phyloP scores from a whole-genome alignment of 1,140 invertebrate species.

The Melipona quadrifasciata region DNA sequence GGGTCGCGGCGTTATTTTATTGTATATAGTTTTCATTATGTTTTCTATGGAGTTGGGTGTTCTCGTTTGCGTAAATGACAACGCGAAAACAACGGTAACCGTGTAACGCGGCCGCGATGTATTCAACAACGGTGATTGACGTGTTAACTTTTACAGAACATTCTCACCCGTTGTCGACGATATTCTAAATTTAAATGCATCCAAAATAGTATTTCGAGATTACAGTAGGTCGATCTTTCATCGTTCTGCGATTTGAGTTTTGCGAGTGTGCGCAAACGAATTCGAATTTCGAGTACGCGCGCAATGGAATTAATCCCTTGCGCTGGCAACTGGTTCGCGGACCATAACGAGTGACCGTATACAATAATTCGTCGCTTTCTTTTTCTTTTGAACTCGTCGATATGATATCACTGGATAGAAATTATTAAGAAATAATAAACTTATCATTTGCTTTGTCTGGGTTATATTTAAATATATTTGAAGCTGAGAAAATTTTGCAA shows the following conservation, averaged over 20 bases:
- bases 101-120: neutral
- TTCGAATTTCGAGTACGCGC: neutral
- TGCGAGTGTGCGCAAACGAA: neutral
- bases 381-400: too few species aligned
- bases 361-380: too few species aligned
- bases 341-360: too few species aligned
- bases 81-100: neutral
- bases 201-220: constrained; percentile 13
- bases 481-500: too few species aligned
- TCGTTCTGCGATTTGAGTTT: neutral
- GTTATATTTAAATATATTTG: too few species aligned
- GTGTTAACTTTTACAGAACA: constrained; percentile 5
- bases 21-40: neutral
- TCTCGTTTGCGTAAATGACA: neutral
- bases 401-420: too few species aligned
- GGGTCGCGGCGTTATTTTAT: neutral
- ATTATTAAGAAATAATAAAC: too few species aligned
- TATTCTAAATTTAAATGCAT: neutral
- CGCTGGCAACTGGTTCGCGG: too few species aligned
- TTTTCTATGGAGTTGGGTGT: too few species aligned
- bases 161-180: neutral
- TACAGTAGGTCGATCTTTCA: neutral
- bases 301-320: neutral
- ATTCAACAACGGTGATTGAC: constrained; percentile 4
- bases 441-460: too few species aligned